phyloP scores from a whole-genome alignment of 2,797 vertebrate genomes.

The Phoeniculus purpureus region DNA sequence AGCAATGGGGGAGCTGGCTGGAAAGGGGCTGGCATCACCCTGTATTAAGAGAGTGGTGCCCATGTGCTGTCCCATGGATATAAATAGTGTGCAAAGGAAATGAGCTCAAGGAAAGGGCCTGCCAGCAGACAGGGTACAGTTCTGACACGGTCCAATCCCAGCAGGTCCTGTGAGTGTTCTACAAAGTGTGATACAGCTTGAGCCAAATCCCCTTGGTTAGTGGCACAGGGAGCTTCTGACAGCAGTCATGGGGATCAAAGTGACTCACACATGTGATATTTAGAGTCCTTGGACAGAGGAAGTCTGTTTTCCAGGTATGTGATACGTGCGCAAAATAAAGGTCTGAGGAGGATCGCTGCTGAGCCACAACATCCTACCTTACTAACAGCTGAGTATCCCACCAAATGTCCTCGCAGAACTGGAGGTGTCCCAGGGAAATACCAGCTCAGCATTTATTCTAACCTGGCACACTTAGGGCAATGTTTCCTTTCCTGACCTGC shows the following conservation, averaged over 20 bases:
- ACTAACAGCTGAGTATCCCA: not conserved
- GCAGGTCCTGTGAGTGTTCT: not conserved
- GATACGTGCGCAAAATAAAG: not conserved
- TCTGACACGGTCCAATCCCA: not conserved
- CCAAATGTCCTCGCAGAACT: not conserved
- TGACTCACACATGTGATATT: fast-evolving
- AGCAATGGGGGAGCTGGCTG: not conserved
- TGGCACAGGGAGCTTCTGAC: not conserved
- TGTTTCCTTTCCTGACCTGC: not conserved
- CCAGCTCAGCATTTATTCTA: not conserved
- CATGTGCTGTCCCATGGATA: not conserved
- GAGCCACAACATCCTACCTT: not conserved
- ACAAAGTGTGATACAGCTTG: not conserved
- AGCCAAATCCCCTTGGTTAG: not conserved
- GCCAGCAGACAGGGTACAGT: not conserved
- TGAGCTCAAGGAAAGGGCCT: not conserved
- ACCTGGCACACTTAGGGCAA: not conserved
- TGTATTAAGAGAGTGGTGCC: fast-evolving
- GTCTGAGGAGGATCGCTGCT: not conserved
- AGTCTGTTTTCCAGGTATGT: not conserved
- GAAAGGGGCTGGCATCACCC: not conserved
- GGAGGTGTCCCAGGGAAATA: not conserved
- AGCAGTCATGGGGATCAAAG: fast-evolving
- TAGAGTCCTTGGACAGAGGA: not conserved
- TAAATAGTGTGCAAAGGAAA: not conserved